Base-by-base conservation (phyloP, 2,113 vertebrate genomes). In the Perognathus longimembris region DNA sequence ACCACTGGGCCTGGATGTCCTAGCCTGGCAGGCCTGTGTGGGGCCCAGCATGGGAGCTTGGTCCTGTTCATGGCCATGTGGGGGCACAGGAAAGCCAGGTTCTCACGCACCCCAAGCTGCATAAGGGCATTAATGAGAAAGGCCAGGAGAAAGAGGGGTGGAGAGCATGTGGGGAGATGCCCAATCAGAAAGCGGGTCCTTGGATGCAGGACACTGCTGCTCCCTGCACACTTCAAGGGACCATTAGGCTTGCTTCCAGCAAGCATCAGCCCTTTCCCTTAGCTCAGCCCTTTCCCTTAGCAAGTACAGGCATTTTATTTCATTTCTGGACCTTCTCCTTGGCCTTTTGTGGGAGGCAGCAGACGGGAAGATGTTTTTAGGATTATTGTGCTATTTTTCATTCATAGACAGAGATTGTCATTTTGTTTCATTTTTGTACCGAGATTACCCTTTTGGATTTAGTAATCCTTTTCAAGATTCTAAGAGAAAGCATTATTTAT, bases 371-470 rank as follows among this genome's bases (percentile, higher is more conserved):
- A 74, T 40, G 66, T 22, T 57, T 87, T 73, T 71, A 66, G 42
- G 69, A 63, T 87, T 88, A 86, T 42, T 40, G 17, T 3, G 59
- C 0, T 84, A 38, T 70, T 90, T 89, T 50, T 93, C 24, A 89
- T 61, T 61, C 26, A 70, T 6, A 69, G 57, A 75, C 32, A 75
- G 34, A 94, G 83, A 36, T 38, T 42, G 21, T 70, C n/a, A 75
- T 42, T 50, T 74, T 1, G 34, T 88, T 90, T 59, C 30, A 67
- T 76, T 90, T 73, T 94, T 92, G 78, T 61, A 79, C 57, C 32
- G 78, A 88, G 74, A 85, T 95, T 84, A 66, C 14, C 40, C 45
- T 91, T 83, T 83, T 85, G 67, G 34, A 61, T 84, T 91, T 38
- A 83, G 21, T 67, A 69, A 77, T 87, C 14, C 22, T 83, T 93